Percentiles rank a stretch among this genome's conserved stretches.
These are phyloP conservation scores for Serilophus lunatus DNA, from an alignment of 2,113 vertebrate species.

Conservation along the genomic window DNA sequence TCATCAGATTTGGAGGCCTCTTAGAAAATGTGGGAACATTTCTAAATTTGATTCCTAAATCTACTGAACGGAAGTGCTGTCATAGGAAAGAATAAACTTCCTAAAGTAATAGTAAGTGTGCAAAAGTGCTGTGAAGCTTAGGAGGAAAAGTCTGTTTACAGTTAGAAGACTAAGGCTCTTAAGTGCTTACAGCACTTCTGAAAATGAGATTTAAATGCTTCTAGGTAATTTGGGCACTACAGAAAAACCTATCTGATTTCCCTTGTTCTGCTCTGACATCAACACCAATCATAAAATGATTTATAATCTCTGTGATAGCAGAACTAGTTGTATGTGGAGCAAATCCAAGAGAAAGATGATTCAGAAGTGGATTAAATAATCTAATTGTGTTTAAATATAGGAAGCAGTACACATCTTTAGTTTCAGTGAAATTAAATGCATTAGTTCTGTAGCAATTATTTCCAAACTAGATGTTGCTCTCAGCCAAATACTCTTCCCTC, in stretches of 20 bases:
- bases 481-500: background rate
- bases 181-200: background rate
- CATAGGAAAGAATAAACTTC: background rate
- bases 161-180: background rate
- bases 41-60: background rate
- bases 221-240: background rate
- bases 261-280: background rate
- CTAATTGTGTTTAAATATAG: background rate
- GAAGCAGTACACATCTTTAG: background rate
- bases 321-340: background rate
- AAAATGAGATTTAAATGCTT: constrained; percentile 33
- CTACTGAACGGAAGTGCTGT: background rate
- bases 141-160: background rate
- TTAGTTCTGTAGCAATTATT: background rate
- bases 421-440: background rate
- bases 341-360: constrained; percentile 8
- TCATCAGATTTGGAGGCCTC: background rate
- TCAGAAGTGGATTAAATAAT: constrained; percentile 24
- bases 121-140: background rate
- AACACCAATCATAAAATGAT: constrained; percentile 15
- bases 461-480: background rate
- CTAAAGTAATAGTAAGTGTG: background rate
- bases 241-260: constrained; percentile 13
- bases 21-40: background rate
- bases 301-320: background rate